Evolutionary conservation across 2,888 invertebrate genomes (phyloP), one percentile per base, ranked within the genome.

Genomic region (Cephus pygmeus): DNA sequence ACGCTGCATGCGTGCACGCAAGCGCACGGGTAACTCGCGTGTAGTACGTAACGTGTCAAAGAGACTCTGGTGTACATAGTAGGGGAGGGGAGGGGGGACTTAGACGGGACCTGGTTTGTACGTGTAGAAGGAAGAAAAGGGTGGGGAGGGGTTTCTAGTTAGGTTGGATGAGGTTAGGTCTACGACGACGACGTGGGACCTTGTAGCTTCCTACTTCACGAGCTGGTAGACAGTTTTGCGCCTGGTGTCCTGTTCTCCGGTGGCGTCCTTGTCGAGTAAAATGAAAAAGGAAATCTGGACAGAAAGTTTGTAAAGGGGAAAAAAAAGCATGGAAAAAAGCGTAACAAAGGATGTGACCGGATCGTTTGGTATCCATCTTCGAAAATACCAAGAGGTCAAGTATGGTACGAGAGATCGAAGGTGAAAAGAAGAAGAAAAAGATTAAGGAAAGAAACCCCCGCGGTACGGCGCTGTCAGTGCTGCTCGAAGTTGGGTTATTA

Each of bases 131-230:
- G 69, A 23, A 77, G 34, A 33, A 77, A 23, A 56, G 73, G 34
- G 23, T 69, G 69, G 40, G 33, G 69, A 23, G 40, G 40, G 15
- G 75, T 68, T 69, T 71, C 34, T n/a, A 82, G 82, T 82, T 83
- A 83, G 83, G 84, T 84, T 84, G 73, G 82, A 83, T 84, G 83
- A 83, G 84, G 81, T 83, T 83, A 83, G 84, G 79, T 80, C 83
- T 80, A 80, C 80, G 76, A 79, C 74, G 77, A 78, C 78, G 75
- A 80, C 80, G 81, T 79, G 84, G 82, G 81, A 83, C 85, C 85
- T 85, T 85, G 83, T 81, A 81, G 81, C 84, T 84, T 83, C 86
- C 85, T 85, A 84, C 83, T 56, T 56, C 56, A 23, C 23, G 56
- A 56, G 56, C 23, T 56, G 56, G 56, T 56, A 23, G 35, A 35